These are phyloP conservation scores for Lucifuga dentata DNA, from an alignment of 2,113 vertebrate species.

Conservation along the genomic window DNA sequence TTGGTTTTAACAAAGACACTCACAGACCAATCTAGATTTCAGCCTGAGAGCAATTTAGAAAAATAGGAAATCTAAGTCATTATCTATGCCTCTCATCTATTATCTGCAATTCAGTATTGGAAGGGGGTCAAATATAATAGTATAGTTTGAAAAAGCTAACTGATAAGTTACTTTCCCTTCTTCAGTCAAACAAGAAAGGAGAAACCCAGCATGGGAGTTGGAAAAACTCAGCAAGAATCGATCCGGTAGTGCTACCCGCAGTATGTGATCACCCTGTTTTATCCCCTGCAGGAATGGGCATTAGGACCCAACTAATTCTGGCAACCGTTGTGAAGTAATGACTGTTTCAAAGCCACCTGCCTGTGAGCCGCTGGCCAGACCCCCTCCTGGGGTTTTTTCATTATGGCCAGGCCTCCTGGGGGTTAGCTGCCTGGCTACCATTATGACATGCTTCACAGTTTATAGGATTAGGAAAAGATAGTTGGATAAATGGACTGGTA, in stretches of 20 bases:
- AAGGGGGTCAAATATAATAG: slow-evolving; percentile 56
- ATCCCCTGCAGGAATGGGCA: slow-evolving; percentile 65
- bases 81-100: slow-evolving; percentile 64
- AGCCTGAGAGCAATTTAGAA: slow-evolving; percentile 62
- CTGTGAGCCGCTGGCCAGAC: slow-evolving; percentile 66
- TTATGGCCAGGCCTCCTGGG: slow-evolving; percentile 75
- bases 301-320: slow-evolving; percentile 71
- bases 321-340: slow-evolving; percentile 78
- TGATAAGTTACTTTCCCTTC: slow-evolving; percentile 63
- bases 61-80: slow-evolving; percentile 63
- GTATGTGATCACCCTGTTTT: slow-evolving; percentile 67
- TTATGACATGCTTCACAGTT: slow-evolving; percentile 73
- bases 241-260: slow-evolving; percentile 69
- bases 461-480: slow-evolving; percentile 78
- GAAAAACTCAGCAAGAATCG: slow-evolving; percentile 62
- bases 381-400: slow-evolving; percentile 76
- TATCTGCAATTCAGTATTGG: slow-evolving; percentile 59
- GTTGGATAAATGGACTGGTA: slow-evolving; percentile 76
- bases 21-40: slow-evolving; percentile 24
- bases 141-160: slow-evolving; percentile 55
- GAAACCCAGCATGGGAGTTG: slow-evolving; percentile 59
- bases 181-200: slow-evolving; percentile 60
- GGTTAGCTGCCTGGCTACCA: slow-evolving; percentile 63
- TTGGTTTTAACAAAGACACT: slow-evolving; percentile 41
- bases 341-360: slow-evolving; percentile 78